Base-by-base conservation (phyloP, 2,888 invertebrate genomes). In the Thereva unica region DNA sequence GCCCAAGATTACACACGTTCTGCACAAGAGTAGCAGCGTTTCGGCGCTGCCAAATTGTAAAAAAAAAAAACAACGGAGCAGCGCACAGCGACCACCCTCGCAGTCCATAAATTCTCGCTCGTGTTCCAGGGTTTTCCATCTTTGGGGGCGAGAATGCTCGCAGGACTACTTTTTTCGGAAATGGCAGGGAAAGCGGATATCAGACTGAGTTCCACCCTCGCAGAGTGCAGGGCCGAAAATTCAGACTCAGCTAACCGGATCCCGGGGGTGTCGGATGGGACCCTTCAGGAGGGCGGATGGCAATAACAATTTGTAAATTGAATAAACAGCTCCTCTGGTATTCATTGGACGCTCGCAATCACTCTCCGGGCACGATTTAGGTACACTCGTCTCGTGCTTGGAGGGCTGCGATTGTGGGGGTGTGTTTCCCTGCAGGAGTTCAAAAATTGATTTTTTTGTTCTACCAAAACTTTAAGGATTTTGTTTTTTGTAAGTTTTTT, bases 1-100 rank as follows among this genome's bases (percentile, higher is more conserved):
- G 67, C 64, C 66, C 56, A 68, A 68, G 68, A 68, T 68, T 68
- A 64, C 66, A 68, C 68, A 68, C 68, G 68, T 68, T 59, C 64
- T 64, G 49, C 61, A 50, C 61, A 61, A 49, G 61, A 50, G 38
- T 61, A 50, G 23, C 23, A 23, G 23, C 23, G 34, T 61, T 35
- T 12, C 42, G 7, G 44, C 50, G 40, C 9, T 3, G 5, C 44
- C 4, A 50, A 50, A 23, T 35, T 4, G 49, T 10, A 37, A 49
- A 35, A 9, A 44, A 42, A 56, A n/a, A 1, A 40, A 9, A 34
- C 4, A n/a, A 9, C 12, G n/a, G 8, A 49, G 10, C 47, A 50
- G 57, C 37, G 41, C 57, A 44, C 10, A 41, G 61, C 50, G 35
- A 23, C 41, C 61, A 61, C 61, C 61, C 61, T 50, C 50, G 40